Evolutionary conservation across 2,888 invertebrate genomes (phyloP).

Genomic region (Molorchus minor): DNA sequence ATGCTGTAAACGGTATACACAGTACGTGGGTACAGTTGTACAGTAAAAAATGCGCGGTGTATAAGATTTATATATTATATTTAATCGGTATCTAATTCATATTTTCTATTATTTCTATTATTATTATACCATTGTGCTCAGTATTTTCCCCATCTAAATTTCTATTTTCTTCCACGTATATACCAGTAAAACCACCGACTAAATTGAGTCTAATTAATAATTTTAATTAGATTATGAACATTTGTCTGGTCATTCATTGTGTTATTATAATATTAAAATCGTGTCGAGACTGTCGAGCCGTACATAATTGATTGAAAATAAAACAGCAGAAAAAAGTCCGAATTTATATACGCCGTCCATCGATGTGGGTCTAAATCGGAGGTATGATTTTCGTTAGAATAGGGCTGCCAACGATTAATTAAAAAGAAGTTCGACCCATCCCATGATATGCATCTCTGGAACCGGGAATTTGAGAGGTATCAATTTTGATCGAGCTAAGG

Average conservation of each 20-base stretch:
- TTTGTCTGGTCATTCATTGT: constrained; percentile 2
- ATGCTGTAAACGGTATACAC: too few relatives aligned
- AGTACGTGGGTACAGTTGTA: too few relatives aligned
- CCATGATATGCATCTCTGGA: neutral
- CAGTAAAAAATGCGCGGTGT: too few relatives aligned
- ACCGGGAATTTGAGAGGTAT: too few relatives aligned
- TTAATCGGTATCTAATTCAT: too few relatives aligned
- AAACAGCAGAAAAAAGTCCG: neutral
- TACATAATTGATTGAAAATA: neutral
- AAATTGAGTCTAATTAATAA: neutral
- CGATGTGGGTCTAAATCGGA: neutral
- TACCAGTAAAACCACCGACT: too few relatives aligned
- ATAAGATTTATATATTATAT: too few relatives aligned
- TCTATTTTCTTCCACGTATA: too few relatives aligned
- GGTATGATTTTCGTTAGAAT: neutral
- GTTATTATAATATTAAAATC: neutral
- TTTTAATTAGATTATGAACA: constrained; percentile 1
- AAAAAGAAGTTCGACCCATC: neutral
- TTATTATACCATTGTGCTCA: too few relatives aligned
- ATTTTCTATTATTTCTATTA: too few relatives aligned
- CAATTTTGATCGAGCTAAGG: too few relatives aligned
- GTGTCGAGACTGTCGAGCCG: neutral
- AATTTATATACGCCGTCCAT: neutral
- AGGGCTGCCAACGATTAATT: neutral
- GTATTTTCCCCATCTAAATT: too few relatives aligned